phyloP scores from a whole-genome alignment of 2,797 vertebrate genomes.

The Diceros bicornis region DNA sequence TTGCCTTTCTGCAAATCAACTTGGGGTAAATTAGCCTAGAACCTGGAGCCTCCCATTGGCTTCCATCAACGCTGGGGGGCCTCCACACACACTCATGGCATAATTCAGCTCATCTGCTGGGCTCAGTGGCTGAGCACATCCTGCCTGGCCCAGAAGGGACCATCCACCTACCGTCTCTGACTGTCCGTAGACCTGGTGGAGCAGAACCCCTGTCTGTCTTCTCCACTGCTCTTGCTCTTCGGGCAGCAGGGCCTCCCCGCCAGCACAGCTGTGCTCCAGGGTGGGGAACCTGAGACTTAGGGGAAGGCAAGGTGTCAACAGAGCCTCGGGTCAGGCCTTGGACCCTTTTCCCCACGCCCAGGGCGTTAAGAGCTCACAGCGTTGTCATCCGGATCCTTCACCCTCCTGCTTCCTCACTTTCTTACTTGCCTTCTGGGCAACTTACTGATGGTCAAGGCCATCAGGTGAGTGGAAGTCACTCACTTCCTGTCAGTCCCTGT shows the following conservation, averaged over 20 bases:
- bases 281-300: constrained; percentile 90
- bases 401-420: not conserved
- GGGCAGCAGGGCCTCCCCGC: constrained; percentile 91
- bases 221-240: constrained; percentile 91
- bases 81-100: accelerated
- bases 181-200: constrained; percentile 92
- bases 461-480: too few species aligned
- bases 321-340: not conserved
- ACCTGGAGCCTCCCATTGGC: accelerated
- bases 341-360: too few species aligned
- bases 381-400: not conserved
- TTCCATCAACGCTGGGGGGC: not conserved
- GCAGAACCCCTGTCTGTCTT: constrained; percentile 88
- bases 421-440: not conserved
- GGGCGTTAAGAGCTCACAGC: accelerated
- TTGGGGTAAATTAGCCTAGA: not conserved
- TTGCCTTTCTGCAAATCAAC: too few species aligned
- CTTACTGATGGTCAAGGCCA: not conserved
- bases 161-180: constrained; percentile 90
- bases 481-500: not conserved
- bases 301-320: not conserved
- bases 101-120: not conserved
- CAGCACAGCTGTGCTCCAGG: constrained; percentile 89
- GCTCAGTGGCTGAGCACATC: too few species aligned
- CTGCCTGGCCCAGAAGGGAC: too few species aligned